Base-by-base conservation (phyloP, 2,888 invertebrate genomes). In the Frankliniella intonsa region DNA sequence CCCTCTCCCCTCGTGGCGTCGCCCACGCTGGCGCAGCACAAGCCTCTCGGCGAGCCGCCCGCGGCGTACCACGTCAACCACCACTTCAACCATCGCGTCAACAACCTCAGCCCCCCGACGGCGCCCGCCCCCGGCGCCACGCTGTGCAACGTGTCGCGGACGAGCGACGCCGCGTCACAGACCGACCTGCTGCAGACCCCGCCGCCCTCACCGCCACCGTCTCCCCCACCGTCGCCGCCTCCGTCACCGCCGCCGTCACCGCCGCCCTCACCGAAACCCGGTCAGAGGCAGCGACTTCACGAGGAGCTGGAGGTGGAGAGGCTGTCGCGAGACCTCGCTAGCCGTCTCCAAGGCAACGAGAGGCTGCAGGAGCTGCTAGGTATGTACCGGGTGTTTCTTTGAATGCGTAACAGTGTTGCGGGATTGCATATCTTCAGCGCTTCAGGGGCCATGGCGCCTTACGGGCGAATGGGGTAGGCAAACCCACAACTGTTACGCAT, bases 261-360 rank as follows among this genome's bases (percentile, higher is more conserved):
- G 86, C 83, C 17, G 81, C 85, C 76, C 82, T 50, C 83, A 80
- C 81, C 82, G 88, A 87, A 84, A 89, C 84, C 84, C 87, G 86
- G 12, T 86, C 86, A 50, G 87, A 87, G 3, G 88, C 87, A 81
- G 85, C 92, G 92, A 85, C 89, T 91, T 80, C 91, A 92, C 84
- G 94, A 95, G 87, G 95, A 95, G 88, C 90, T 94, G 85, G 94
- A 94, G 85, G 95, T 94, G 88, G 95, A 95, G 86, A 90, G 92
- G 85, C 89, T 94, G 84, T 91, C 92, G 80, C 88, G 90, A 84
- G 92, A 93, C 86, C 88, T 93, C 83, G 90, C 91, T 83, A 91
- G 90, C 86, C 91, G 92, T 85, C 88, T 93, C 81, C 89, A 90
- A 38, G 90, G 92, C 55, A 89, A 90, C 83, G 93, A 93, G 86